Base-by-base conservation (phyloP, 2,888 invertebrate genomes). In the Steinernema scapterisci region DNA sequence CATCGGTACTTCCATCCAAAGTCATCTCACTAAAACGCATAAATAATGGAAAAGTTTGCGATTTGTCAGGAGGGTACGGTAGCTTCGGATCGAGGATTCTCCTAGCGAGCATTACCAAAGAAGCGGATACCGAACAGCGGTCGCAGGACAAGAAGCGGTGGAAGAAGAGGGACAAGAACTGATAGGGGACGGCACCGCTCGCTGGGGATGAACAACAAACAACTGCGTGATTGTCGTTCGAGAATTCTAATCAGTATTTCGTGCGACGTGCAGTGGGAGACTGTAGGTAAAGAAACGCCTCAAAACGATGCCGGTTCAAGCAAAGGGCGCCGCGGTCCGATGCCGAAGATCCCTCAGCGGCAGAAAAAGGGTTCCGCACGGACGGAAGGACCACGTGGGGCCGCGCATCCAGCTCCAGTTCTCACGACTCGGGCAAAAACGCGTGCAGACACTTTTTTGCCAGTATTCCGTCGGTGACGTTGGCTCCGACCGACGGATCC, bases 401-500 rank as follows among this genome's bases (percentile, higher is more conserved):
- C 63, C 63, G 63, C 63, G 63, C 63, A n/a, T 25, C 31, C 19
- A 27, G 63, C 63, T 63, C 63, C 63, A 16, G 63, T 63, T 63
- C 63, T 27, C 63, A 63, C 63, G 63, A 63, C 27, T 63, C 31
- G 31, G 38, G 27, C 63, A 63, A 63, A 63, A 63, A 63, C 63
- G 63, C 63, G 63, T 11, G 63, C 25, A 63, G 63, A 63, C 63
- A 63, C 31, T 63, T 63, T 38, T 63, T 63, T 63, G 63, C 27
- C 27, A 63, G 38, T 27, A 25, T 63, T 63, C 63, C 11, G 31
- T 31, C 63, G 63, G 63, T 63, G 63, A 63, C 63, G 63, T 27
- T 27, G 31, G 16, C 31, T 63, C 63, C 63, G 63, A 63, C 11
- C 63, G 63, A 25, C 63, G 63, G 31, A 63, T 63, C 63, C 63